Base-by-base conservation (phyloP, 2,888 invertebrate species). In the Unio pictorum region DNA sequence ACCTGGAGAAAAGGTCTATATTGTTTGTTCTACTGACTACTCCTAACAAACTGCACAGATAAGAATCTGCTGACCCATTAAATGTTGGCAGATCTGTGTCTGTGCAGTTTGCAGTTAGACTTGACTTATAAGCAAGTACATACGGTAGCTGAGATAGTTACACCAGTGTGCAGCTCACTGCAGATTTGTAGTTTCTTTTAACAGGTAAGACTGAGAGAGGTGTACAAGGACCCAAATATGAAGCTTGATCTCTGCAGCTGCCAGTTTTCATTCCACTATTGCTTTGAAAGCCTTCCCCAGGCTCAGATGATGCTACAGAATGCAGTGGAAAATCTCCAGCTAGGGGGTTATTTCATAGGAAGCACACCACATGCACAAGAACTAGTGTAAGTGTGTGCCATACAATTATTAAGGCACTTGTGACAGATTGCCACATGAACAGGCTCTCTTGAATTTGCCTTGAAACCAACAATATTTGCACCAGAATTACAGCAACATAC, bases 231-330 rank as follows among this genome's bases (percentile, higher is more conserved):
- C 89, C 93, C 95, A 1, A 94, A 94, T 30, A 93, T 94, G 71
- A 64, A 93, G 83, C 93, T 99, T 85, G 96, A 99, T 90, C 87
- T 99, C 60, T 96, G 96, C 1, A 98, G 97, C 89, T 98, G 98
- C 89, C 99, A 99, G 91, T 99, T 99, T 93, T 96, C 98, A 30
- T 95, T 99, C 88, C 99, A 99, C 91, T 99, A 99, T 88, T 85
- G 86, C 58, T 90, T 90, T 79, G 90, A 90, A 78, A 89, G 87
- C 71, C 77, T 81, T 34, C 71, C 80, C 7, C 97, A 98, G 91
- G 97, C 97, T 0, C 94, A 96, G 87, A 94, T 94, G 87, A 97
- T 99, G 96, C 91, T 99, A 11, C 93, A 93, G 72, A 99, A 99
- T 91, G 95, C 95, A 15, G 94, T 96, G 11, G 97, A 97, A 88